Percentiles rank a stretch among this genome's conserved stretches.
These are phyloP conservation scores for Macrobrachium rosenbergii DNA, from an alignment of 1,140 invertebrate species.

Conservation along the genomic window DNA sequence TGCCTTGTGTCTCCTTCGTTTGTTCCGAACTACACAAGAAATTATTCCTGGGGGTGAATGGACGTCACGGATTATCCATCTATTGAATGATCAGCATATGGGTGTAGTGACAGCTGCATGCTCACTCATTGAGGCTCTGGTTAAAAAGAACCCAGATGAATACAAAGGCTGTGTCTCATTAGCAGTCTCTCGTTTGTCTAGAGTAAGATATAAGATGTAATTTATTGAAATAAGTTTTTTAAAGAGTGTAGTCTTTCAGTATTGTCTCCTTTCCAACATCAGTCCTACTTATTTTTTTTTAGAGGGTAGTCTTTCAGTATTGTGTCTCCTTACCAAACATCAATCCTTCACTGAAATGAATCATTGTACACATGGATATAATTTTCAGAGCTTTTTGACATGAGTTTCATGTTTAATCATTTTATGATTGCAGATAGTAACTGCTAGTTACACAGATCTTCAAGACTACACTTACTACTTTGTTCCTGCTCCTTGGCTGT, in stretches of 20 bases:
- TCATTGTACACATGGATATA: background rate
- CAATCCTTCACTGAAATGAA: background rate
- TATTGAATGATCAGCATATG: slow-evolving; percentile 99
- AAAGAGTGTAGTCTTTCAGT: slow-evolving; percentile 39
- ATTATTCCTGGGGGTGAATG: slow-evolving; percentile 97
- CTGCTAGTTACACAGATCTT: slow-evolving; percentile 96
- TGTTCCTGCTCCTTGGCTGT: slow-evolving; percentile 99
- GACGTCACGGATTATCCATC: slow-evolving; percentile 98
- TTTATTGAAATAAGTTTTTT: background rate
- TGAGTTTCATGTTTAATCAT: no score
- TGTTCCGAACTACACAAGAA: slow-evolving; percentile 93
- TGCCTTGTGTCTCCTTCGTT: slow-evolving; percentile 92
- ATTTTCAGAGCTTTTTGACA: background rate
- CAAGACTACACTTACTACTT: slow-evolving; percentile 99
- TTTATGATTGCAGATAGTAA: slow-evolving; percentile 84
- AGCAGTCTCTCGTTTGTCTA: slow-evolving; percentile 95
- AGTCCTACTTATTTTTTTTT: slow-evolving; percentile 64
- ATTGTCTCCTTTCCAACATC: no score
- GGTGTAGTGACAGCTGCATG: slow-evolving; percentile 99
- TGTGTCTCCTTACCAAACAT: background rate
- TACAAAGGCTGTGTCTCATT: slow-evolving; percentile 99
- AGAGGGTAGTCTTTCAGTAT: slow-evolving; percentile 14
- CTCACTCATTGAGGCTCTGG: slow-evolving; percentile 97
- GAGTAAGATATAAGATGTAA: slow-evolving; percentile 75
- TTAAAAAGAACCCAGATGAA: slow-evolving; percentile 98